phyloP scores from a whole-genome alignment of 2,888 invertebrate species.

The Pristionchus maxplancki region DNA sequence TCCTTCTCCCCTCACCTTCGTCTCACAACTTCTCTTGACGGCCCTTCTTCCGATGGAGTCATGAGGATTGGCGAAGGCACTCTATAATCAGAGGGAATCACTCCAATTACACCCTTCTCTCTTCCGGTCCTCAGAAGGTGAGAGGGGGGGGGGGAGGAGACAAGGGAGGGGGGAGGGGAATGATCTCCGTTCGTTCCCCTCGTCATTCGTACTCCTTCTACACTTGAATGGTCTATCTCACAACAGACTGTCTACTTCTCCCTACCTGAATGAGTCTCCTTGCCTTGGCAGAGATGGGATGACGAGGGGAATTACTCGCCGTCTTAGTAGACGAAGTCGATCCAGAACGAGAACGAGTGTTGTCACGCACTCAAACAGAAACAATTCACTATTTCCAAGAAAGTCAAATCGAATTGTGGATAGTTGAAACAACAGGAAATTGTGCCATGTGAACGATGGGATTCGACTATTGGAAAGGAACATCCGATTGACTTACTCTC shows the following conservation, averaged over 20 bases:
- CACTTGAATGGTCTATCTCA: not conserved
- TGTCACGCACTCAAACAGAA: not conserved
- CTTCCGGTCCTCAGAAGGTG: conserved; percentile 4
- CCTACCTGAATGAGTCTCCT: conserved; percentile 66
- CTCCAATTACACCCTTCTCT: not conserved
- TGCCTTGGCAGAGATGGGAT: conserved; percentile 59
- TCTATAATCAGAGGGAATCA: conserved; percentile 56
- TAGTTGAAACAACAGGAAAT: not conserved
- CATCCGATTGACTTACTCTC: conserved; percentile 53
- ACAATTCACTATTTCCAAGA: not conserved
- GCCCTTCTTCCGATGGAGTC: conserved; percentile 69
- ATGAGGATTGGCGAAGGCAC: conserved; percentile 73
- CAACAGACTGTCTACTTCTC: not conserved
- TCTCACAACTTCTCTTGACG: conserved; percentile 67
- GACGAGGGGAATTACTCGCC: conserved; percentile 51
- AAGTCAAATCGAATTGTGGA: not conserved
- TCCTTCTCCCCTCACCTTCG: conserved; percentile 2
- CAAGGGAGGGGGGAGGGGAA: not conserved
- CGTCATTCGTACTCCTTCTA: not conserved
- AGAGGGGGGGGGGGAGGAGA: not conserved
- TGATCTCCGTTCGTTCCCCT: not conserved
- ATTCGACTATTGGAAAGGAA: not conserved
- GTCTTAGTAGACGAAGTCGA: conserved; percentile 53
- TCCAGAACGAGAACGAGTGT: conserved; percentile 52
- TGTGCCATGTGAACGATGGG: not conserved